Percentiles rank a stretch among this genome's conserved stretches.
Evolutionary conservation across 2,888 invertebrate species (phyloP).

Genomic region (Drosophila koepferae): DNA sequence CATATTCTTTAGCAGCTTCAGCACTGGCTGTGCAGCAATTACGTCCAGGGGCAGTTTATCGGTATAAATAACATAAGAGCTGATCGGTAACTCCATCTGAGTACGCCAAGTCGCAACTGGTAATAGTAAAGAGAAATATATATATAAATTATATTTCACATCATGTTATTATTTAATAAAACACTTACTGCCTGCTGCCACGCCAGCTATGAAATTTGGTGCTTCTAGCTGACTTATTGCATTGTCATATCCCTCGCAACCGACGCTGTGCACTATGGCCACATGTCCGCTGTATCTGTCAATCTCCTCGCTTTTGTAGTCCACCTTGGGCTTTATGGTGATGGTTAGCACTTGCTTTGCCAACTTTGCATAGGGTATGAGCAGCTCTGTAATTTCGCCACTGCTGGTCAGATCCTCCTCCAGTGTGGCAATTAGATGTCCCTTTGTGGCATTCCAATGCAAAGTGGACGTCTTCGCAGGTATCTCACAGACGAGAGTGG

Average conservation of each 20-base stretch:
- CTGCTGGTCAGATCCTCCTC: constrained; percentile 82
- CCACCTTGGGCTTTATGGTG: constrained; percentile 81
- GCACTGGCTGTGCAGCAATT: constrained; percentile 79
- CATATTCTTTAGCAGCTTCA: constrained; percentile 74
- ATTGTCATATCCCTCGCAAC: constrained; percentile 53
- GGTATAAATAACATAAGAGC: constrained; percentile 81
- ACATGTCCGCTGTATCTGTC: constrained; percentile 72
- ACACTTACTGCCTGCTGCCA: constrained; percentile 82
- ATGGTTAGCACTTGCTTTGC: constrained; percentile 80
- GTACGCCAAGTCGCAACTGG: constrained; percentile 82
- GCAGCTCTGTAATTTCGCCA: constrained; percentile 76
- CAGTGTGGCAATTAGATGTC: constrained; percentile 72
- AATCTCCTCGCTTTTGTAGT: constrained; percentile 83
- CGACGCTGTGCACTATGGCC: constrained; percentile 79
- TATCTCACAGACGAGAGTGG: constrained; percentile 70
- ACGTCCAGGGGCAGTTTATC: constrained; percentile 81
- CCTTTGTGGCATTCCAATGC: constrained; percentile 50
- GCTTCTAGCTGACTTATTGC: constrained; percentile 73
- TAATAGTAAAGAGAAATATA: constrained; percentile 4
- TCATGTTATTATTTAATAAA: too few species aligned
- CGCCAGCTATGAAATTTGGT: constrained; percentile 84
- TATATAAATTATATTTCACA: background rate
- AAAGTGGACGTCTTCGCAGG: constrained; percentile 69
- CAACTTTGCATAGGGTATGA: constrained; percentile 72
- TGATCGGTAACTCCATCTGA: constrained; percentile 68